Evolutionary conservation across 1,140 invertebrate species (phyloP), one percentile per base, ranked within the genome.

Genomic region (Campoletis sonorensis): DNA sequence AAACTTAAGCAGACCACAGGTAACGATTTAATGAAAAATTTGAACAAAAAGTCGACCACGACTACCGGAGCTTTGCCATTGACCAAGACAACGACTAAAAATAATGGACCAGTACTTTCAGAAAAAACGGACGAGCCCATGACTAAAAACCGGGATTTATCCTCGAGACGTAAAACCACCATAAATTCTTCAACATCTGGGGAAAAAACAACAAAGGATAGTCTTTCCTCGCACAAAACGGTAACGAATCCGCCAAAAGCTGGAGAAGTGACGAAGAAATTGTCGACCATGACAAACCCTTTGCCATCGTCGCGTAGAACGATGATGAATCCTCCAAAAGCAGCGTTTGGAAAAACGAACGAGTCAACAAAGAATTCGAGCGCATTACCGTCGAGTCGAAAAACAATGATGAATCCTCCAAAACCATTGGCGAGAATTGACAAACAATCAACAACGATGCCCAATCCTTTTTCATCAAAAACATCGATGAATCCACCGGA

Each of bases 381-480:
- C n/a, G 4, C 23, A 7, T 26, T 26, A 26, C 1, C 61, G 5
- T 1, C 61, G 61, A 27, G 8, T 13, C 61, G 61, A 23, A 10
- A 23, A 27, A 27, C 61, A 27, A 64, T 64, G 61, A 64, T 64
- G 61, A 64, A 64, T 64, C 23, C 61, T 23, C 61, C 61, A 13
- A 64, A 64, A 64, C 8, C 61, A 11, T 27, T 15, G 23, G 2
- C 3, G 11, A 26, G 27, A 64, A 64, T 26, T 54, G 18, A 8
- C 23, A 27, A 27, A 10, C 27, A 64, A 26, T 64, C 61, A 26
- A 64, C 61, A 23, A 26, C 3, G 21, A 23, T 64, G n/a, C 21
- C 23, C 21, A 23, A 4, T 15, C 23, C 61, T 26, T 26, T 27
- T 7, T 0, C 61, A 26, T 7, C 13, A 26, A 64, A 64, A 64